Percentiles rank a stretch among this genome's conserved stretches.
These are phyloP conservation scores for Hirudinaria manillensis DNA, from an alignment of 2,888 invertebrate species.

Conservation along the genomic window DNA sequence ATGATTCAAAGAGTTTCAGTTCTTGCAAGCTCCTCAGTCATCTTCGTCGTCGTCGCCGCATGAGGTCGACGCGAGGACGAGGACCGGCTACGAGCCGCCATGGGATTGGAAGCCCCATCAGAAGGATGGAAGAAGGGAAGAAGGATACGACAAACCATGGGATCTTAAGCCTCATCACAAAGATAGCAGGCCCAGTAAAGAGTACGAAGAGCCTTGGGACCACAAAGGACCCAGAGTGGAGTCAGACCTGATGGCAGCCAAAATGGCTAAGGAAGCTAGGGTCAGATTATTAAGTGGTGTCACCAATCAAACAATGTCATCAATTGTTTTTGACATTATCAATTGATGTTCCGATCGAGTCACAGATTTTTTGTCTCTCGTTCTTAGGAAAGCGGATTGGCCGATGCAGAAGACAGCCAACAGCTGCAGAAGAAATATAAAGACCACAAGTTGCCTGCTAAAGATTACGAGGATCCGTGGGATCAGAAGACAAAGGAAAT, in stretches of 20 bases:
- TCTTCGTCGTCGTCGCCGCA: neutral
- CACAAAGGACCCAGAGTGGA: constrained; percentile 25
- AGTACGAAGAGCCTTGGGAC: constrained; percentile 35
- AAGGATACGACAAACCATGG: constrained; percentile 39
- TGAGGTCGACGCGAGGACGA: constrained; percentile 4
- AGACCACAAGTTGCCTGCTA: constrained; percentile 11
- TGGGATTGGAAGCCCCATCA: constrained; percentile 41
- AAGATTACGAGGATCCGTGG: constrained; percentile 42
- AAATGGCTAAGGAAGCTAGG: constrained; percentile 28
- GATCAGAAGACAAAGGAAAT: constrained; percentile 39
- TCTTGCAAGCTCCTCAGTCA: neutral
- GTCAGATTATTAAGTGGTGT: constrained; percentile 7
- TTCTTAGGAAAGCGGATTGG: neutral
- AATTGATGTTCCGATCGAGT: neutral
- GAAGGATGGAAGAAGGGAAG: constrained; percentile 34
- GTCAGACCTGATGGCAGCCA: constrained; percentile 29
- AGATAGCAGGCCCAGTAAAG: constrained; percentile 27
- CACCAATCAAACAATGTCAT: neutral
- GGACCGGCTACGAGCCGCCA: constrained; percentile 39
- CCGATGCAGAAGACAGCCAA: neutral
- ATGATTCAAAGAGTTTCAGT: neutral
- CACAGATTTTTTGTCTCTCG: neutral
- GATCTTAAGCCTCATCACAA: constrained; percentile 35
- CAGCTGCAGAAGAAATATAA: constrained; percentile 17
- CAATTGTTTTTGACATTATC: neutral